Percentiles rank a stretch among this genome's conserved stretches.
phyloP scores from a whole-genome alignment of 2,113 vertebrate genomes.

The Chrysemys picta region DNA sequence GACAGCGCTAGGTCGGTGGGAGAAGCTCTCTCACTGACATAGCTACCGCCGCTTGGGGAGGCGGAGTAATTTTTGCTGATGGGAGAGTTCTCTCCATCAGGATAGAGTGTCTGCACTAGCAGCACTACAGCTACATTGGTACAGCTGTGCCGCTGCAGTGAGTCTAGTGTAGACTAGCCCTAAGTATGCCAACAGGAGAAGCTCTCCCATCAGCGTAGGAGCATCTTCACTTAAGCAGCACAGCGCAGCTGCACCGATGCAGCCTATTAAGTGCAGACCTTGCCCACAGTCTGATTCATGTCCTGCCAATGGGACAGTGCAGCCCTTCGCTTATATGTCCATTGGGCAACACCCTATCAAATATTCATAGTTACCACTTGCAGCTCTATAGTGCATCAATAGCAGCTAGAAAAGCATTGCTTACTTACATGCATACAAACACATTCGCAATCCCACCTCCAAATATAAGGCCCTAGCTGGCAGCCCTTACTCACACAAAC shows the following conservation, averaged over 20 bases:
- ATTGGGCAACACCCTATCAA: neutral
- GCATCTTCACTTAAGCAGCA: neutral
- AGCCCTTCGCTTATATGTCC: accelerated
- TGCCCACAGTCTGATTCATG: neutral
- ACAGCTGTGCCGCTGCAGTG: too few relatives aligned
- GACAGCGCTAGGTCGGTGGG: neutral
- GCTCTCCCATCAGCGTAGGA: neutral
- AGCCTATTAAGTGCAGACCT: neutral
- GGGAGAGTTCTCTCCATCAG: too few relatives aligned
- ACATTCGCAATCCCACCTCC: neutral
- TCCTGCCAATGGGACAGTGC: neutral
- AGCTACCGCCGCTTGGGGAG: neutral
- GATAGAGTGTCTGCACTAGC: too few relatives aligned
- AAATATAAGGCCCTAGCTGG: neutral
- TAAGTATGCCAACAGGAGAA: neutral
- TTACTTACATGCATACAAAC: neutral
- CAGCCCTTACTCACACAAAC: neutral
- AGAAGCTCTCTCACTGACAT: too few relatives aligned
- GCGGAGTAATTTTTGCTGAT: neutral
- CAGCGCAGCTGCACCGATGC: neutral
- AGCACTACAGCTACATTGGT: too few relatives aligned
- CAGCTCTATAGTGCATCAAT: accelerated
- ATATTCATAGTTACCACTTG: neutral
- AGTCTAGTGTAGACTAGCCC: too few relatives aligned
- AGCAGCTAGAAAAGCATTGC: neutral